Evolutionary conservation across 2,113 vertebrate genomes (phyloP).

Genomic region (Struthidea cinerea): DNA sequence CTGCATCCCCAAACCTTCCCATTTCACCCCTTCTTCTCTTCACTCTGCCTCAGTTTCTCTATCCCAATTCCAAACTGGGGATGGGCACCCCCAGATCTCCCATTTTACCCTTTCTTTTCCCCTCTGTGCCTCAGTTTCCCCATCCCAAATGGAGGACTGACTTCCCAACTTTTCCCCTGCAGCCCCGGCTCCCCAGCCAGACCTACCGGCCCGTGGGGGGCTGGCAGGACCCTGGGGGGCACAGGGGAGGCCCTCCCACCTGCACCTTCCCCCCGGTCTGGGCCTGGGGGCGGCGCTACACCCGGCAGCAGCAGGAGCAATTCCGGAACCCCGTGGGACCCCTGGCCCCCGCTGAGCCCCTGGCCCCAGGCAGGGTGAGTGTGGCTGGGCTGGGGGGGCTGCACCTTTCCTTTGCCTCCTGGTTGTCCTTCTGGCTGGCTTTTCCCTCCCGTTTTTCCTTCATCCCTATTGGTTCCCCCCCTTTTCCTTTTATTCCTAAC

Average conservation of each 20-base stretch:
- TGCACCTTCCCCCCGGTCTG: slow-evolving; percentile 64
- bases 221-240: slow-evolving; percentile 56
- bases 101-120: neutral
- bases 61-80: neutral
- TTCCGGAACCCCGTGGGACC: slow-evolving; percentile 79
- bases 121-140: neutral
- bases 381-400: neutral
- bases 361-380: slow-evolving; percentile 69
- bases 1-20: neutral
- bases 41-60: neutral
- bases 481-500: neutral
- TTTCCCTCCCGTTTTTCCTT: too few relatives aligned
- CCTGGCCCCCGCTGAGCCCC: slow-evolving; percentile 55
- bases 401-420: neutral
- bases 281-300: slow-evolving; percentile 88
- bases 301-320: slow-evolving; percentile 62
- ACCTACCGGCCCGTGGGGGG: slow-evolving; percentile 79
- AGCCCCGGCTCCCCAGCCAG: slow-evolving; percentile 74
- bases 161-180: neutral
- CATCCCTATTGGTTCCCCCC: too few relatives aligned
- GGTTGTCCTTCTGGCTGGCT: fast-evolving
- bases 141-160: neutral
- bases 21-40: too few relatives aligned
- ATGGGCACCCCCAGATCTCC: neutral
- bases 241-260: neutral